Percentiles rank a stretch among this genome's conserved stretches.
phyloP scores from a whole-genome alignment of 1,140 invertebrate species.

The Onthophagus taurus region DNA sequence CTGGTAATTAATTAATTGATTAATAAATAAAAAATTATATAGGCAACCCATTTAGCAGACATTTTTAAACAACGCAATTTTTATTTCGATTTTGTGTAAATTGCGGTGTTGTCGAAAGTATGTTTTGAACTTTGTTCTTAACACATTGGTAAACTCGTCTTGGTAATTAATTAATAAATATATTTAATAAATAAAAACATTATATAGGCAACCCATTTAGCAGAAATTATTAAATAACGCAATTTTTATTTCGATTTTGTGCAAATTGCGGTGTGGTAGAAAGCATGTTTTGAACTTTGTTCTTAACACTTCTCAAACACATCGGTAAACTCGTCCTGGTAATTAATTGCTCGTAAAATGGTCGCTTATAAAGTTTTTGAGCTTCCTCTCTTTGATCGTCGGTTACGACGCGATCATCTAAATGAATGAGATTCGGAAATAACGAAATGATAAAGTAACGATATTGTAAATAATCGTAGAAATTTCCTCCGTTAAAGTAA shows the following conservation, averaged over 20 bases:
- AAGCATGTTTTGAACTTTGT: conserved; percentile 19
- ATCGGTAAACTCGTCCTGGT: conserved; percentile 19
- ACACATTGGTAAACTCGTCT: too few species aligned
- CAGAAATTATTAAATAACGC: too few species aligned
- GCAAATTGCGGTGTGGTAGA: conserved; percentile 12
- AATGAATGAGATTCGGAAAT: conserved; percentile 51
- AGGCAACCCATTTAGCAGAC: too few species aligned
- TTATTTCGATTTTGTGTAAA: too few species aligned
- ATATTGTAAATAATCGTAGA: conserved; percentile 68
- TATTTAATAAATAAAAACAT: too few species aligned
- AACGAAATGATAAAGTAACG: conserved; percentile 66
- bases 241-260: background rate
- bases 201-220: too few species aligned
- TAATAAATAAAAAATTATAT: too few species aligned
- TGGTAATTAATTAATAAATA: too few species aligned
- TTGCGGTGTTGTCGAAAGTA: too few species aligned
- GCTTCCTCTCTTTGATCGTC: conserved; percentile 51
- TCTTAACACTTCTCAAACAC: conserved; percentile 22
- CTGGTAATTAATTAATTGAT: too few species aligned
- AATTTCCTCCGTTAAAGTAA: conserved; percentile 62
- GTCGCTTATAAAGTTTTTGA: conserved; percentile 47
- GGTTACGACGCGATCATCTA: conserved; percentile 56
- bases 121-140: too few species aligned
- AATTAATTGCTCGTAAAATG: conserved; percentile 42
- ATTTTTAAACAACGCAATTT: too few species aligned